Conservation (phyloP, 1,140 invertebrate species). For the Proctacanthus coquilletti region DNA sequence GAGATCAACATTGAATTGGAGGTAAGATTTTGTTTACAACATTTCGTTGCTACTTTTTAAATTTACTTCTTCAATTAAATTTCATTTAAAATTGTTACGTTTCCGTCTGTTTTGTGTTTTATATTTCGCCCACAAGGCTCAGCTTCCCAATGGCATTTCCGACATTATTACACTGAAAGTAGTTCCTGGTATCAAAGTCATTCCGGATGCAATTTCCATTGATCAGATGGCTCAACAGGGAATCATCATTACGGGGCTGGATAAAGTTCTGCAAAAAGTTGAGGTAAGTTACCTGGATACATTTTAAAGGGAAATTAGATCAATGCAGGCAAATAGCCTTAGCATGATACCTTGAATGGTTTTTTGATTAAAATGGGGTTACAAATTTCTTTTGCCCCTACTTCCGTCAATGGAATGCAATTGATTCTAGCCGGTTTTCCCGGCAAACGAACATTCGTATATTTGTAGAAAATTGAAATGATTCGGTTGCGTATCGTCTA, state of each 20-base stretch:
- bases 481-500: too few relatives aligned
- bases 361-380: too few relatives aligned
- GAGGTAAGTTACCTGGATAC: constrained; percentile 26
- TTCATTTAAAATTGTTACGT: too few relatives aligned
- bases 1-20: constrained; percentile 21
- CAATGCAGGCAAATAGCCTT: too few relatives aligned
- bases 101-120: too few relatives aligned
- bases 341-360: too few relatives aligned
- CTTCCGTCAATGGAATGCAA: too few relatives aligned
- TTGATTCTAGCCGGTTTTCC: too few relatives aligned
- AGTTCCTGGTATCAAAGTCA: constrained; percentile 23
- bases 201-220: constrained; percentile 12
- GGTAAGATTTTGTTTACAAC: constrained; percentile 9
- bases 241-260: constrained; percentile 23
- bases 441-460: too few relatives aligned
- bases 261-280: constrained; percentile 24
- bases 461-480: too few relatives aligned
- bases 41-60: neutral
- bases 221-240: constrained; percentile 20
- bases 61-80: constrained; percentile 1
- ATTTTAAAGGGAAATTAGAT: too few relatives aligned
- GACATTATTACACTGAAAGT: constrained; percentile 25
- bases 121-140: constrained; percentile 17
- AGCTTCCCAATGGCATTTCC: constrained; percentile 17
- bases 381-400: too few relatives aligned